These are phyloP conservation scores for Intellagama lesueurii DNA, from an alignment of 2,797 vertebrate genomes.

Conservation along the genomic window DNA sequence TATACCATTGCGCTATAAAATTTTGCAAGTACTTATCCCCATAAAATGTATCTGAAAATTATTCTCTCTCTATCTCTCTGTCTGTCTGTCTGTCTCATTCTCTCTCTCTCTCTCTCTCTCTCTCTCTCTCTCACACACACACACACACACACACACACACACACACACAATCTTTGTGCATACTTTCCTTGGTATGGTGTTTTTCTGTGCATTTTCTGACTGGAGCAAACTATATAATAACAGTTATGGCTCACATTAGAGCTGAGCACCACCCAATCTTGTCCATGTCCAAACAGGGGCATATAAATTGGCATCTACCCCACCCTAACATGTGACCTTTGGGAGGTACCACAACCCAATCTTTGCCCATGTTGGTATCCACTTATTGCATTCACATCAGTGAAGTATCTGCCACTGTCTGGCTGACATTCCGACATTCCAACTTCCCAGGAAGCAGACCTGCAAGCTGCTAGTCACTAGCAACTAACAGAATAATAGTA, in stretches of 20 bases:
- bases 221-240: neutral
- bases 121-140: too few species aligned
- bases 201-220: neutral
- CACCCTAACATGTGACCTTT: neutral
- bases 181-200: neutral
- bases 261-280: neutral
- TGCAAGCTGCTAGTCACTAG: neutral
- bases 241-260: neutral
- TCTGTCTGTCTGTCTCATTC: too few species aligned
- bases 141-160: too few species aligned
- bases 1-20: neutral
- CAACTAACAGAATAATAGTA: neutral
- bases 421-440: neutral
- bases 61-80: too few species aligned
- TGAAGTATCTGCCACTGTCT: neutral
- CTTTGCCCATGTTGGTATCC: neutral
- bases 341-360: neutral
- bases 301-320: too few species aligned
- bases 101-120: too few species aligned
- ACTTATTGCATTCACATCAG: neutral
- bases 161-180: too few species aligned
- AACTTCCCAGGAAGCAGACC: neutral
- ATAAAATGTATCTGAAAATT: neutral
- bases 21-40: neutral
- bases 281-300: too few species aligned